A percentile compares a stretch with the other conserved stretches of the same genome.
These are phyloP conservation scores for Fregata magnificens DNA, from an alignment of 2,113 vertebrate genomes.

Conservation along the genomic window DNA sequence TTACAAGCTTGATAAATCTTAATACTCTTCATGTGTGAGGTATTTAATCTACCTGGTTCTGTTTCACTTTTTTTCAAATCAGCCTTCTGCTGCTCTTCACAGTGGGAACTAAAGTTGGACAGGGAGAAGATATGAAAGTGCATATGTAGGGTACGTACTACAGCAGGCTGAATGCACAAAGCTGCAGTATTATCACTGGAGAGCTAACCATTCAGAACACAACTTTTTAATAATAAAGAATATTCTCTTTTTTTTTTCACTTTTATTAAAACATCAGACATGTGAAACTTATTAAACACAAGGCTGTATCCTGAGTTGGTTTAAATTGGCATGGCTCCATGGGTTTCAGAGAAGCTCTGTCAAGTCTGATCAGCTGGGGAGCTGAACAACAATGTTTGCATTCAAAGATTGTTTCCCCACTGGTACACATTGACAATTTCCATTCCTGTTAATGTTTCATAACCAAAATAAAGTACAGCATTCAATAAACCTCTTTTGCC, in stretches of 20 bases:
- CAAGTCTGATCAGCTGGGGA: not conserved
- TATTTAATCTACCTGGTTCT: not conserved
- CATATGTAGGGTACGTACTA: accelerated
- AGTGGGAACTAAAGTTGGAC: not conserved
- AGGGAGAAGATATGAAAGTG: not conserved
- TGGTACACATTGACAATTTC: not conserved
- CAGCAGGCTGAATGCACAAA: not conserved
- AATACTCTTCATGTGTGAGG: not conserved
- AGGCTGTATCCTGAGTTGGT: not conserved
- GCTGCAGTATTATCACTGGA: not conserved
- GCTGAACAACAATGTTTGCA: not conserved
- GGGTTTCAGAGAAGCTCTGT: not conserved
- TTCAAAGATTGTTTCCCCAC: not conserved
- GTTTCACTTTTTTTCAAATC: not conserved
- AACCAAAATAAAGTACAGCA: not conserved
- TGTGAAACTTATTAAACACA: not conserved
- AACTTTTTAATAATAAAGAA: not conserved
- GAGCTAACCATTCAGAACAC: not conserved
- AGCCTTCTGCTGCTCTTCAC: not conserved
- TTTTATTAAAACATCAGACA: not conserved
- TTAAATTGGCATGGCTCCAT: not conserved
- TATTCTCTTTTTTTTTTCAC: not conserved
- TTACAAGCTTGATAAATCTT: not conserved
- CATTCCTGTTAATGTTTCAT: not conserved
- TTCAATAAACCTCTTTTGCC: not conserved